Percentiles rank a stretch among this genome's conserved stretches.
Evolutionary conservation across 2,113 vertebrate species (phyloP).

Genomic region (Spilogale gracilis): DNA sequence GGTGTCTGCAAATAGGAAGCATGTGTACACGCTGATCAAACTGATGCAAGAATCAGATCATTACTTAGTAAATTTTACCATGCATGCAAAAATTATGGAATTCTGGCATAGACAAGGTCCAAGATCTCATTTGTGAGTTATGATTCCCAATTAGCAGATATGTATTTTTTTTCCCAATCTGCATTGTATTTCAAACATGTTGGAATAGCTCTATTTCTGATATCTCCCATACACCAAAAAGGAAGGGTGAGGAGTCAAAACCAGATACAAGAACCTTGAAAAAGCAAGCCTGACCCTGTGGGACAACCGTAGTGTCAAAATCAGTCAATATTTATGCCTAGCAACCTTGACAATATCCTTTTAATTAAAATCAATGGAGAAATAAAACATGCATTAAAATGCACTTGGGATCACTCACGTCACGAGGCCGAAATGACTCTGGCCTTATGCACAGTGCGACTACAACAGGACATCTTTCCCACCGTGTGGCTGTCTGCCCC

Average conservation of each 20-base stretch:
- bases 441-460: background rate
- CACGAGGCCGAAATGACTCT: background rate
- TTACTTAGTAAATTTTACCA: background rate
- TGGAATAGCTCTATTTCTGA: background rate
- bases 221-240: background rate
- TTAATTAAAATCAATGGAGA: constrained; percentile 83
- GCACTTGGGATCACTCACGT: constrained; percentile 59
- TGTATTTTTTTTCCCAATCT: background rate
- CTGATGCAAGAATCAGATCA: background rate
- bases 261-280: constrained; percentile 18
- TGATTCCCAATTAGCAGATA: background rate
- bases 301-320: background rate
- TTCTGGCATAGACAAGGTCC: background rate
- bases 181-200: background rate
- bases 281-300: constrained; percentile 5
- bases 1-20: background rate
- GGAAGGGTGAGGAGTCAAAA: background rate
- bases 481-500: background rate
- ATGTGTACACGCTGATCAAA: background rate
- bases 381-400: constrained; percentile 81
- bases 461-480: background rate
- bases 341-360: constrained; percentile 79
- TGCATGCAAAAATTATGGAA: background rate
- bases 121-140: background rate
- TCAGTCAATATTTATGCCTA: constrained; percentile 80